Percentiles rank a stretch among this genome's conserved stretches.
Conservation (phyloP, 1,140 invertebrate species). For the Coenobita brevimanus region DNA sequence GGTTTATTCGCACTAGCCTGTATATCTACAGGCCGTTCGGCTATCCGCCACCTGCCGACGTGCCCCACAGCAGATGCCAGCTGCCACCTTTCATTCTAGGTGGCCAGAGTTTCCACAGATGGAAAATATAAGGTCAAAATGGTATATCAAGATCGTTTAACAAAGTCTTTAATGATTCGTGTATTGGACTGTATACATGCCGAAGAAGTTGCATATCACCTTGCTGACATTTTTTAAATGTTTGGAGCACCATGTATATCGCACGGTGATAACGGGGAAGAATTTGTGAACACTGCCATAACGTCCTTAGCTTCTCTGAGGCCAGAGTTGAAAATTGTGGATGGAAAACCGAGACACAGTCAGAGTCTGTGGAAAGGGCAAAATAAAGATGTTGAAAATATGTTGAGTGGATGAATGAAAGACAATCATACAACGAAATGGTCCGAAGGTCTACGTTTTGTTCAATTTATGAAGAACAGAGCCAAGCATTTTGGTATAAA, state of each 20-base stretch:
- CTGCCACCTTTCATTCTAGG: no score
- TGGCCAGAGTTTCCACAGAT: no score
- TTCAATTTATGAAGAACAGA: no score
- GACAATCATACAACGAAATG: constrained; percentile 1
- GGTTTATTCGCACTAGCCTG: no score
- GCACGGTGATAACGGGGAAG: constrained; percentile 9
- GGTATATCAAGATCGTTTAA: constrained; percentile 20
- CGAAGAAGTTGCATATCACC: background rate
- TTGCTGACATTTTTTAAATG: no score
- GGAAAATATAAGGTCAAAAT: background rate
- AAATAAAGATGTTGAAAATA: constrained; percentile 10
- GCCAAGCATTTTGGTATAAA: constrained; percentile 13
- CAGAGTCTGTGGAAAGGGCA: constrained; percentile 12
- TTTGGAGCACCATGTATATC: no score
- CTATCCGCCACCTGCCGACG: no score
- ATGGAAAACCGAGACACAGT: background rate
- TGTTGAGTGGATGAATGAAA: constrained; percentile 13
- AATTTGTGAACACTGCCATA: constrained; percentile 23
- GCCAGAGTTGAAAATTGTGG: no score
- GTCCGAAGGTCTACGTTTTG: no score
- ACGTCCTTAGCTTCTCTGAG: no score
- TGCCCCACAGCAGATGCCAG: no score
- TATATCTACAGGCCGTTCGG: no score
- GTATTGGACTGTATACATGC: background rate
- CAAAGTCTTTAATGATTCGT: constrained; percentile 1